Evolutionary conservation across 2,797 vertebrate species (phyloP).

Genomic region (Sternotherus odoratus): DNA sequence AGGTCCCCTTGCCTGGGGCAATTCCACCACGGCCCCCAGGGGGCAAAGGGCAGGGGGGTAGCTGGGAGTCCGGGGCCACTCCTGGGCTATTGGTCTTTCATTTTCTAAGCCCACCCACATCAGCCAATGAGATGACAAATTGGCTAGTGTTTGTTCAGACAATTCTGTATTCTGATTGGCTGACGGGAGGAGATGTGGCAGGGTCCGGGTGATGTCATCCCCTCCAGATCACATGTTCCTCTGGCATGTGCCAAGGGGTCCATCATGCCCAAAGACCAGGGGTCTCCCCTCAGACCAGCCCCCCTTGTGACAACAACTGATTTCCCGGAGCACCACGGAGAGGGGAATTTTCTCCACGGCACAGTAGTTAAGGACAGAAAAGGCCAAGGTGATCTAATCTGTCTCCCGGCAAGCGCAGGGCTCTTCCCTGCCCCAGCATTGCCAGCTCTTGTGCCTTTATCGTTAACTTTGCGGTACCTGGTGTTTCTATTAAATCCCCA

Average conservation of each 20-base stretch:
- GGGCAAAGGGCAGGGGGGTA: neutral
- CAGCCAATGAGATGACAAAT: neutral
- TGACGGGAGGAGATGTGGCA: neutral
- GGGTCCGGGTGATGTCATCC: neutral
- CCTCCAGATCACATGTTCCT: neutral
- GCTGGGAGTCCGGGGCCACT: neutral
- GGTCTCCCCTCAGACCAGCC: too few relatives aligned
- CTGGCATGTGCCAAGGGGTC: too few relatives aligned
- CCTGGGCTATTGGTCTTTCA: neutral
- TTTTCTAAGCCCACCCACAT: neutral
- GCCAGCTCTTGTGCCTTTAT: neutral
- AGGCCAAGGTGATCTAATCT: neutral
- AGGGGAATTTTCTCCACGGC: neutral
- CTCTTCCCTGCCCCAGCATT: neutral
- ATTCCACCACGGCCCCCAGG: neutral
- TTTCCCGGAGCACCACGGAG: too few relatives aligned
- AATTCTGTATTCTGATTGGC: neutral
- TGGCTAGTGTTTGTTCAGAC: neutral
- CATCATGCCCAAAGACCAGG: too few relatives aligned
- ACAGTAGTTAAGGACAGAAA: neutral
- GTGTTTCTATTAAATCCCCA: neutral
- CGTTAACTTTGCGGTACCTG: neutral
- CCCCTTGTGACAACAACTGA: too few relatives aligned
- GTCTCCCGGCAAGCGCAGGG: neutral
- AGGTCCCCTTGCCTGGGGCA: accelerated